These are phyloP conservation scores for Passer domesticus DNA, from an alignment of 2,113 vertebrate species.

Conservation along the genomic window DNA sequence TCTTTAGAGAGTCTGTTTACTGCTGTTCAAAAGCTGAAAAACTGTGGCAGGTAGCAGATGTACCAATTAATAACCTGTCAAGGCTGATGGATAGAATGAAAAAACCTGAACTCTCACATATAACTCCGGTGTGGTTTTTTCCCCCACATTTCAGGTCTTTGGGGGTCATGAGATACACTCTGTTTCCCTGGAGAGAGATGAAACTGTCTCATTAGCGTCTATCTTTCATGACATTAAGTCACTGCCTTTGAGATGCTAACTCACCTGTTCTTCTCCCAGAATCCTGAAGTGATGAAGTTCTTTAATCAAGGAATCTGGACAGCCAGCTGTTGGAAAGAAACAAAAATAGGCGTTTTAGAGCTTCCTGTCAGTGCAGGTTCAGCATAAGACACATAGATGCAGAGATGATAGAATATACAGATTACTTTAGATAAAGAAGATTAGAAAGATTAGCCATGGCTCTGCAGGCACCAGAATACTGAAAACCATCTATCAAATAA, in stretches of 20 bases:
- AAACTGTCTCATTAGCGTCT: conserved; percentile 67
- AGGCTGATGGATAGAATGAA: conserved; percentile 64
- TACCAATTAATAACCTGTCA: conserved; percentile 78
- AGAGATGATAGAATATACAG: conserved; percentile 26
- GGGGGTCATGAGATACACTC: conserved; percentile 43
- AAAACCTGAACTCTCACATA: neutral
- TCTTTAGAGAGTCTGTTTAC: conserved; percentile 22
- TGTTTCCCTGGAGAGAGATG: conserved; percentile 45
- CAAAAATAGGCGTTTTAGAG: conserved; percentile 26
- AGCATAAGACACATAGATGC: neutral
- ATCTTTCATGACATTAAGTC: conserved; percentile 13
- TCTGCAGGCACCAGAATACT: neutral
- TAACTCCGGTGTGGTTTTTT: neutral
- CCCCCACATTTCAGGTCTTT: neutral
- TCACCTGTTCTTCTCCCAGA: conserved; percentile 90
- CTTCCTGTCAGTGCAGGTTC: neutral
- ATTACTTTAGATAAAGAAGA: conserved; percentile 53
- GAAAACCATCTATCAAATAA: conserved; percentile 40
- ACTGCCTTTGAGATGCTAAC: conserved; percentile 51
- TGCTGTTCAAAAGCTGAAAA: neutral
- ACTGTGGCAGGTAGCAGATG: conserved; percentile 73
- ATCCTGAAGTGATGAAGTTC: conserved; percentile 93
- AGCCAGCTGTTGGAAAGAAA: conserved; percentile 82
- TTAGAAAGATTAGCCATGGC: conserved; percentile 54
- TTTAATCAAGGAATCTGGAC: conserved; percentile 86